Conservation (phyloP, 2,888 invertebrate genomes). For the Hyles lineata region DNA sequence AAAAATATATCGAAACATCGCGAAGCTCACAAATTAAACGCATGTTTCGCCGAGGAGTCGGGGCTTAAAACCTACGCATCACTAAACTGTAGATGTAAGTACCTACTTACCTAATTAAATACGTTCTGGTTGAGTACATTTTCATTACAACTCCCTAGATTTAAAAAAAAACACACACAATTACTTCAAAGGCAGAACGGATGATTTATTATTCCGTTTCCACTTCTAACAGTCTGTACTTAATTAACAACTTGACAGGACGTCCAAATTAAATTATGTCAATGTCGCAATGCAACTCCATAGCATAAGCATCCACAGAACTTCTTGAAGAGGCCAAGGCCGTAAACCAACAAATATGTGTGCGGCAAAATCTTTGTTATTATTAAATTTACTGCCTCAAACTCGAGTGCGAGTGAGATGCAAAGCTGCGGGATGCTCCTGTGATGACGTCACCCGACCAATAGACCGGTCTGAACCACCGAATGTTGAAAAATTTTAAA, state of each 20-base stretch:
- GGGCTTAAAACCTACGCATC: conserved; percentile 4
- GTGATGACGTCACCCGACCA: conserved; percentile 69
- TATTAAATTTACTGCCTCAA: conserved; percentile 27
- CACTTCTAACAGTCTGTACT: background rate
- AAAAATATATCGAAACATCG: background rate
- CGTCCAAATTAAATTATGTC: background rate
- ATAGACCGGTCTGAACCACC: conserved; percentile 51
- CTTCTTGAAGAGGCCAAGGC: conserved; percentile 2
- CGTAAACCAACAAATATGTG: conserved; percentile 25
- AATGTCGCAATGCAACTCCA: background rate
- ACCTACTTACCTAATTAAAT: conserved; percentile 14
- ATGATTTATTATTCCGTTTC: conserved; percentile 4
- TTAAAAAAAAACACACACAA: conserved; percentile 50
- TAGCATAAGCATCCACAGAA: background rate
- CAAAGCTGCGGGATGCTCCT: conserved; percentile 54
- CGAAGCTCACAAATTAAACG: background rate
- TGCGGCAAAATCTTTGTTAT: conserved; percentile 29
- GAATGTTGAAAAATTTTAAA: conserved; percentile 38
- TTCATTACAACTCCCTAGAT: conserved; percentile 52
- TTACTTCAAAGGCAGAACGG: conserved; percentile 37
- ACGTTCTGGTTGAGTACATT: conserved; percentile 33
- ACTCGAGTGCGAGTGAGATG: conserved; percentile 60
- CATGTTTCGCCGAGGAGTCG: background rate
- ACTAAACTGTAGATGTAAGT: background rate
- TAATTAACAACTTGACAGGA: background rate